phyloP scores from a whole-genome alignment of 2,797 vertebrate genomes.

The Halcyon leucocephala region DNA sequence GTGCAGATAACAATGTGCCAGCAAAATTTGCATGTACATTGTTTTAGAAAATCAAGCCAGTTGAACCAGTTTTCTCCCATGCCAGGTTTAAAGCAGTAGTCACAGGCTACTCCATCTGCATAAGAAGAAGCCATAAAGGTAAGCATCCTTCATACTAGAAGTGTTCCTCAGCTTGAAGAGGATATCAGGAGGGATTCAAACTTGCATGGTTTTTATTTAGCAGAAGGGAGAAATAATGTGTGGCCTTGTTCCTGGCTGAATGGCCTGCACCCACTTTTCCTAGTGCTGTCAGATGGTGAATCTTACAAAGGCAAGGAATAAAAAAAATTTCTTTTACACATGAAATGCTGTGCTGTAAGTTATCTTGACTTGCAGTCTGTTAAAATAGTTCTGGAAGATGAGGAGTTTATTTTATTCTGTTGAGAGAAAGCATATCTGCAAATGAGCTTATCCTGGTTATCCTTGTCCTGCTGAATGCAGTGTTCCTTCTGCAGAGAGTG shows the following conservation, averaged over 20 bases:
- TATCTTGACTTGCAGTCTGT: fast-evolving
- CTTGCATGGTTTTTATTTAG: neutral
- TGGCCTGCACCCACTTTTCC: fast-evolving
- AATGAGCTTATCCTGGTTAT: neutral
- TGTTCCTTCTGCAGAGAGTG: neutral
- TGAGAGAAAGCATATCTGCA: neutral
- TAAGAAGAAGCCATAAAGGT: neutral
- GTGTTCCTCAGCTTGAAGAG: neutral
- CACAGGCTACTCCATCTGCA: neutral
- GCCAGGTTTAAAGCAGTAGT: slow-evolving; percentile 15
- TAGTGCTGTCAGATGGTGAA: neutral
- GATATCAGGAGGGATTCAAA: neutral
- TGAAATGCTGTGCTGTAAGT: neutral
- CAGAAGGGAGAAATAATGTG: fast-evolving
- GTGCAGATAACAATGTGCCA: neutral
- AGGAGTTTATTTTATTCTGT: neutral
- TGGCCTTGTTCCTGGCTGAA: neutral
- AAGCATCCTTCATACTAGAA: neutral
- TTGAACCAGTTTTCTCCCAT: slow-evolving; percentile 7
- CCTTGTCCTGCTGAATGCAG: neutral
- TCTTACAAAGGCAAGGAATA: neutral
- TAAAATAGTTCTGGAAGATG: neutral
- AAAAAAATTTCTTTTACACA: neutral
- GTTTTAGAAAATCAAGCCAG: neutral
- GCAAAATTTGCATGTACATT: neutral